Evolutionary conservation across 1,140 invertebrate species (phyloP).

Genomic region (Heliconius himera): DNA sequence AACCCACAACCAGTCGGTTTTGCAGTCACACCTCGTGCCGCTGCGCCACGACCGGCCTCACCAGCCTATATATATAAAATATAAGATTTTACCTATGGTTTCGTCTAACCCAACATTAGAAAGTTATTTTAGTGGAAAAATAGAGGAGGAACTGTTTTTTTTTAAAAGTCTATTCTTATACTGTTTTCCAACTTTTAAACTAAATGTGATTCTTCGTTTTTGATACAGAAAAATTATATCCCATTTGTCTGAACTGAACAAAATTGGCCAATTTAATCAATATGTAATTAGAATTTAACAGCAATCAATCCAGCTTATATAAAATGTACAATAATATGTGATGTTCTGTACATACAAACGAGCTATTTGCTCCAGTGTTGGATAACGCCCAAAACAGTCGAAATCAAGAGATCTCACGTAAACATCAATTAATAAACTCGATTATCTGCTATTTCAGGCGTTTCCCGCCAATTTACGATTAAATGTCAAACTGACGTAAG

Average conservation of each 20-base stretch:
- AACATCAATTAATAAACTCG: conserved; percentile 47
- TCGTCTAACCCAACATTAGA: too few species aligned
- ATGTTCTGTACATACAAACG: not conserved
- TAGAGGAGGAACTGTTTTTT: too few species aligned
- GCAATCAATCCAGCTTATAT: not conserved
- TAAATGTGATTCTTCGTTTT: too few species aligned
- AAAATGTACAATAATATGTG: conserved; percentile 8
- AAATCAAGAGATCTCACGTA: conserved; percentile 35
- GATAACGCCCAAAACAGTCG: conserved; percentile 39
- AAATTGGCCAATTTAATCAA: not conserved
- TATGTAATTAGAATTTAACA: not conserved
- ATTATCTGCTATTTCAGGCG: conserved; percentile 40
- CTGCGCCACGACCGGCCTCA: too few species aligned
- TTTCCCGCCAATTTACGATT: conserved; percentile 37
- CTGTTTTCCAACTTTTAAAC: too few species aligned
- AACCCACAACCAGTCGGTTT: too few species aligned
- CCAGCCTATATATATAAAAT: not conserved
- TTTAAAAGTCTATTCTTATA: too few species aligned
- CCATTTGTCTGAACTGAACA: too few species aligned
- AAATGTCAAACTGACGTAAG: conserved; percentile 16
- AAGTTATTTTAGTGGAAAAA: too few species aligned
- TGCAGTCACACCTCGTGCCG: too few species aligned
- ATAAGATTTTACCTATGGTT: too few species aligned
- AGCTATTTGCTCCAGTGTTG: conserved; percentile 36
- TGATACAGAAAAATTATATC: too few species aligned